phyloP scores from a whole-genome alignment of 2,113 vertebrate genomes.

The Sciurus niger region DNA sequence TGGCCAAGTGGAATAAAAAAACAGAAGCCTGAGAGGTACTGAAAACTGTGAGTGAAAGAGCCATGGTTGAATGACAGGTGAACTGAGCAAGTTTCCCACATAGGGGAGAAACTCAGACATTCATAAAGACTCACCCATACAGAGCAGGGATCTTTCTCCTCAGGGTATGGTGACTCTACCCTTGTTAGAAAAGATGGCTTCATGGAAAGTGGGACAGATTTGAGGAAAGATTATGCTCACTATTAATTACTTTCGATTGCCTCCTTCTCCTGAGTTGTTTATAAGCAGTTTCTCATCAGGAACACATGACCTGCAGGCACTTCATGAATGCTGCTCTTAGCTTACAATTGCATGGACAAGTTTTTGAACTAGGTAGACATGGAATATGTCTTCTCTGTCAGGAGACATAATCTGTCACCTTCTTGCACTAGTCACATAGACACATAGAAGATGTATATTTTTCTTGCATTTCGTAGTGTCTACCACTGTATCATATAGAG shows the following conservation, averaged over 20 bases:
- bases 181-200: neutral
- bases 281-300: neutral
- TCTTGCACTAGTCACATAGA: neutral
- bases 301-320: neutral
- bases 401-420: neutral
- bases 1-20: neutral
- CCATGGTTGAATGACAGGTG: fast-evolving
- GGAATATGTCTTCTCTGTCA: neutral
- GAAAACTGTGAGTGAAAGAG: no score
- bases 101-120: no score
- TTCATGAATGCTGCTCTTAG: fast-evolving
- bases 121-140: no score
- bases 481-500: neutral
- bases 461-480: neutral
- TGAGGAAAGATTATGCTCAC: neutral
- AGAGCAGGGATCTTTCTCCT: fast-evolving
- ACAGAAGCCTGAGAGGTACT: neutral
- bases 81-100: neutral
- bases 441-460: neutral
- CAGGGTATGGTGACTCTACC: no score
- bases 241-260: neutral
- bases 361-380: neutral
- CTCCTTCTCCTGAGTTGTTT: neutral
- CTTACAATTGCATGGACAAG: neutral
- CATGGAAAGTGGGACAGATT: neutral